Percentiles rank a stretch among this genome's conserved stretches.
These are phyloP conservation scores for Muschampia plurimacula DNA, from an alignment of 2,888 invertebrate species.

Conservation along the genomic window DNA sequence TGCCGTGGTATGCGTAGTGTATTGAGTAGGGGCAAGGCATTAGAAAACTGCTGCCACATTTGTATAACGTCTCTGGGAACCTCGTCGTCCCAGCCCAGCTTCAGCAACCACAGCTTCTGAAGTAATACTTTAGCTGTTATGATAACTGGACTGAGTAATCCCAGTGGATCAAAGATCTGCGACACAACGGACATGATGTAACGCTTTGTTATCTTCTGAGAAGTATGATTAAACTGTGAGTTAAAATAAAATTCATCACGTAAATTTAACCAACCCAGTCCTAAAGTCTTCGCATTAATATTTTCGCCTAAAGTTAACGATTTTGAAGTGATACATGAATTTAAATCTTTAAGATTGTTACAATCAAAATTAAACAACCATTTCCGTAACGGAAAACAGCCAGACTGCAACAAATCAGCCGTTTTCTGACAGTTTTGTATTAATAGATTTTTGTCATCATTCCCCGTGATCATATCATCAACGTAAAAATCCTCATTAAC, in stretches of 20 bases:
- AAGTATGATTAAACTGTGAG: slow-evolving; percentile 20
- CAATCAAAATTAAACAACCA: slow-evolving; percentile 29
- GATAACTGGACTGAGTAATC: slow-evolving; percentile 43
- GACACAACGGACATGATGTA: slow-evolving; percentile 33
- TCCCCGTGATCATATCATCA: slow-evolving; percentile 1
- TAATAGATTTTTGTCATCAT: slow-evolving; percentile 4
- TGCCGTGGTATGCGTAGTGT: slow-evolving; percentile 39
- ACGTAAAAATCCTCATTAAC: not conserved
- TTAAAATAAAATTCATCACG: slow-evolving; percentile 21
- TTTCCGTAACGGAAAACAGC: not conserved
- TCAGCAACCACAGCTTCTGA: slow-evolving; percentile 46
- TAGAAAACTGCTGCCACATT: slow-evolving; percentile 39
- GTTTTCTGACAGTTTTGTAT: slow-evolving; percentile 10
- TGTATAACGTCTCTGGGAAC: slow-evolving; percentile 37
- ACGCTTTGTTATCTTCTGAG: slow-evolving; percentile 23
- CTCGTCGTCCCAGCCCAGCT: slow-evolving; percentile 46
- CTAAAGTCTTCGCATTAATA: slow-evolving; percentile 17
- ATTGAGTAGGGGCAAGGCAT: slow-evolving; percentile 12
- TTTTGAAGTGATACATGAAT: not conserved
- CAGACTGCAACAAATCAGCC: slow-evolving; percentile 4
- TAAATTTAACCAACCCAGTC: slow-evolving; percentile 23
- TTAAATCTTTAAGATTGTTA: not conserved
- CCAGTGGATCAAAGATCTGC: slow-evolving; percentile 48
- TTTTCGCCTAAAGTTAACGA: slow-evolving; percentile 18
- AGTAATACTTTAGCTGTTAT: slow-evolving; percentile 45